Percentiles rank a stretch among this genome's conserved stretches.
phyloP scores from a whole-genome alignment of 2,888 invertebrate species.

The Stomorhina lunata region DNA sequence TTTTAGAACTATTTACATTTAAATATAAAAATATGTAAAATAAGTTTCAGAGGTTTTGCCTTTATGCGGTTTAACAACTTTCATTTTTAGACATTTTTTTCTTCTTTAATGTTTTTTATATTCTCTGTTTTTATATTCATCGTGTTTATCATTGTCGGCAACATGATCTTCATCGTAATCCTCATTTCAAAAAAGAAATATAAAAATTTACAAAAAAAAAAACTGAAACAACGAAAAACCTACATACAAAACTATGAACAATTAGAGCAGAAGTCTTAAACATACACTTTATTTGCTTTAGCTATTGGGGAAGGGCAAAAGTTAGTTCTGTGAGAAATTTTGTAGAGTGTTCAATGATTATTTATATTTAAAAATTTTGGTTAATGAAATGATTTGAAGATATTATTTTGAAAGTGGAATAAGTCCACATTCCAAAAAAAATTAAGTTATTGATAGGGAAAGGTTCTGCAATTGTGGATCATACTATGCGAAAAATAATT shows the following conservation, averaged over 20 bases:
- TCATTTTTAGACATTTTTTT: conserved; percentile 49
- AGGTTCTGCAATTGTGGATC: no score
- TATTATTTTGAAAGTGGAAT: no score
- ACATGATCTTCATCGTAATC: neutral
- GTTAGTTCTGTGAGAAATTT: neutral
- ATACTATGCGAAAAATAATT: no score
- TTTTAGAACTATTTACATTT: neutral
- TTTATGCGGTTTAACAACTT: conserved; percentile 52
- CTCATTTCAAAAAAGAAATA: neutral
- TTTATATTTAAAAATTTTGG: neutral
- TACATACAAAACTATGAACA: conserved; percentile 42
- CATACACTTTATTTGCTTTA: neutral
- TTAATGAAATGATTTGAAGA: no score
- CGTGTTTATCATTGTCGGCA: neutral
- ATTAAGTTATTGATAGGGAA: no score
- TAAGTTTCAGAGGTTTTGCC: conserved; percentile 37
- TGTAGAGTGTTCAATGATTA: neutral
- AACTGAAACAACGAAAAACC: neutral
- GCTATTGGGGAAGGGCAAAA: conserved; percentile 23
- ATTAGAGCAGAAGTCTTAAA: conserved; percentile 57
- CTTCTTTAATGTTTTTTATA: neutral
- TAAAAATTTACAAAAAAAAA: conserved; percentile 4
- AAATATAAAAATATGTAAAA: neutral
- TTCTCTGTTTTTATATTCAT: neutral
- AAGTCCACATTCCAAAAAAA: no score